A percentile compares a stretch with the other conserved stretches of the same genome.
phyloP scores from a whole-genome alignment of 2,888 invertebrate species.

The Hemicrepidius hirtus region DNA sequence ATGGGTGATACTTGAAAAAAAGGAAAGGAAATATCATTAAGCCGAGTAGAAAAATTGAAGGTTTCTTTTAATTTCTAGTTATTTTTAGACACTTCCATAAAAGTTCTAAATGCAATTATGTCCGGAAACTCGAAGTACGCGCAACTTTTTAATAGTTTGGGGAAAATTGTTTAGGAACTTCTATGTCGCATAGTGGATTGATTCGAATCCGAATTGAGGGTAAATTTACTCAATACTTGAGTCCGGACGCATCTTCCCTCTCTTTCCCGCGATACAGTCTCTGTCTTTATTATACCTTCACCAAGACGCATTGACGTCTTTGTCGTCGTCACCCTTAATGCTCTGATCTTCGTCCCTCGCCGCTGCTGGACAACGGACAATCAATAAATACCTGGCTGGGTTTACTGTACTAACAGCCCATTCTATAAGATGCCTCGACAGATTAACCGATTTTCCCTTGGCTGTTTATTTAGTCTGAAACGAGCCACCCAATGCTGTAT shows the following conservation, averaged over 20 bases:
- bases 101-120: slow-evolving; percentile 36
- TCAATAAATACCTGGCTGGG: slow-evolving; percentile 61
- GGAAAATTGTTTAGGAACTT: slow-evolving; percentile 44
- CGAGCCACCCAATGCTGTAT: background rate
- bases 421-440: slow-evolving; percentile 38
- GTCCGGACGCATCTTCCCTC: slow-evolving; percentile 58
- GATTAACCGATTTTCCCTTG: slow-evolving; percentile 41
- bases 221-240: slow-evolving; percentile 58
- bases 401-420: slow-evolving; percentile 41
- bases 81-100: slow-evolving; percentile 29
- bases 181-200: slow-evolving; percentile 41
- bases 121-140: slow-evolving; percentile 21
- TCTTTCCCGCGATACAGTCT: slow-evolving; percentile 51
- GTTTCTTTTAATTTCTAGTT: slow-evolving; percentile 14
- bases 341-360: slow-evolving; percentile 57
- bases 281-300: slow-evolving; percentile 54
- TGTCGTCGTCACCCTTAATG: slow-evolving; percentile 59
- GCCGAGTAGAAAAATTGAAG: background rate
- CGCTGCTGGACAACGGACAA: slow-evolving; percentile 63
- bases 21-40: too few relatives aligned
- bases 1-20: too few relatives aligned
- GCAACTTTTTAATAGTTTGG: slow-evolving; percentile 42
- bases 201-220: slow-evolving; percentile 40
- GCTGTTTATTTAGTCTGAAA: slow-evolving; percentile 29
- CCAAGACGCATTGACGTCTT: slow-evolving; percentile 57